Base-by-base conservation (phyloP, 2,113 vertebrate genomes). In the Trichechus manatus region DNA sequence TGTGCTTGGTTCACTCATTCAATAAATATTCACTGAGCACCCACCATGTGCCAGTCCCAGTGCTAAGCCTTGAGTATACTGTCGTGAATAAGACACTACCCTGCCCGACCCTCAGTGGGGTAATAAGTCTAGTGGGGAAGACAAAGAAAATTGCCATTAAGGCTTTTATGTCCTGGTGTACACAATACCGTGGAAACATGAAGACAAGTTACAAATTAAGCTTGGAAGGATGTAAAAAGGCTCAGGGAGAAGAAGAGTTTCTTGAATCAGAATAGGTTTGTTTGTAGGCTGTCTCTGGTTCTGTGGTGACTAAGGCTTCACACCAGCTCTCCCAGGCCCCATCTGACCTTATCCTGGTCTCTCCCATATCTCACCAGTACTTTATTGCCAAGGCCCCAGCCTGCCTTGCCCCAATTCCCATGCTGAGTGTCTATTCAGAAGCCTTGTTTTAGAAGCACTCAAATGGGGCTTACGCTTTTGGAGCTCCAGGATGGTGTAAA, bases 401-500 rank as follows among this genome's bases (percentile, higher is more conserved):
- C 78, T 50, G 77, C 77, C 29, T 50, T 33, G 3, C 25, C 47
- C 78, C 44, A 31, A 1, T 68, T 25, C 19, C 39, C 27, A 44
- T 36, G 53, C 75, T 29, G 61, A 36, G 61, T 3, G 9, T 23
- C 33, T 31, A 31, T 36, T 8, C 27, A 8, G 63, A 80, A 80
- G 95, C 5, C 88, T 31, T 25, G 31, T 82, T 11, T 25, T 15
- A 6, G 85, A 72, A 11, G 36, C 2, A 1, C 23, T 17, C 20
- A 39, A 3, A 11, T 1, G 47, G 74, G 31, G 25, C 98, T 95
- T 97, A 98, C 98, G 92, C 91, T 96, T 97, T 33, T 98, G 97
- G 64, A 93, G 74, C 66, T 95, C 96, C 93, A 98, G 44, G 82
- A 97, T 96, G 6, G 95, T 97, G n/a, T 98, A 98, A 42, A 98